These are phyloP conservation scores for Nephotettix cincticeps DNA, from an alignment of 1,140 invertebrate species.

Conservation along the genomic window DNA sequence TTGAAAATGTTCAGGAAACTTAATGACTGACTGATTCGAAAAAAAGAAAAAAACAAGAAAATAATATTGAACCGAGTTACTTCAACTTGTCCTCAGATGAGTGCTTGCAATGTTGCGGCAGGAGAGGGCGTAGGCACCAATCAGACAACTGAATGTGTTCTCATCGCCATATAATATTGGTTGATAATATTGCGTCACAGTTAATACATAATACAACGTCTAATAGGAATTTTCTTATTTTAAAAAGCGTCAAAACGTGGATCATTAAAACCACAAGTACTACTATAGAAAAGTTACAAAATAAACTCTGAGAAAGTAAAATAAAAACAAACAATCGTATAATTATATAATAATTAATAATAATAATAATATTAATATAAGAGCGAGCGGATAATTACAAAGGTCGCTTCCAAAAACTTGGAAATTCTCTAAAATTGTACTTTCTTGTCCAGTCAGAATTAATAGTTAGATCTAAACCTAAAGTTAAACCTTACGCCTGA, in stretches of 20 bases:
- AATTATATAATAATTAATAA: conserved; percentile 23
- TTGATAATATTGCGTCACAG: conserved; percentile 31
- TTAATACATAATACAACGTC: conserved; percentile 40
- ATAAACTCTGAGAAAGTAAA: conserved; percentile 40
- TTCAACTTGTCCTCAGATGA: conserved; percentile 38
- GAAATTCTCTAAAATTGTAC: conserved; percentile 40
- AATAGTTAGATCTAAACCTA: conserved; percentile 38
- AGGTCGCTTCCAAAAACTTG: conserved; percentile 36
- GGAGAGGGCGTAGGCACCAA: conserved; percentile 7
- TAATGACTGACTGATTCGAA: background rate
- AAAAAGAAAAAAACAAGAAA: background rate
- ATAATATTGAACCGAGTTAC: conserved; percentile 28
- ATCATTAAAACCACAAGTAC: conserved; percentile 34
- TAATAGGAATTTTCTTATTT: conserved; percentile 51
- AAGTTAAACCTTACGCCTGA: conserved; percentile 40
- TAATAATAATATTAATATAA: conserved; percentile 28
- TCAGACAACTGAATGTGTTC: conserved; percentile 31
- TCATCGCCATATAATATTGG: conserved; percentile 32
- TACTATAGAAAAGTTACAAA: conserved; percentile 39
- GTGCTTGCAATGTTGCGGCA: conserved; percentile 39
- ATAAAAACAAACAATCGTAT: conserved; percentile 37
- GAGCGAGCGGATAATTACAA: conserved; percentile 30
- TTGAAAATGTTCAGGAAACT: no score
- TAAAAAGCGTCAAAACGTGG: conserved; percentile 38
- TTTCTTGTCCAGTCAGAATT: conserved; percentile 38